Conservation (phyloP, 2,797 vertebrate genomes). For the Dendrocincla tyrannina region DNA sequence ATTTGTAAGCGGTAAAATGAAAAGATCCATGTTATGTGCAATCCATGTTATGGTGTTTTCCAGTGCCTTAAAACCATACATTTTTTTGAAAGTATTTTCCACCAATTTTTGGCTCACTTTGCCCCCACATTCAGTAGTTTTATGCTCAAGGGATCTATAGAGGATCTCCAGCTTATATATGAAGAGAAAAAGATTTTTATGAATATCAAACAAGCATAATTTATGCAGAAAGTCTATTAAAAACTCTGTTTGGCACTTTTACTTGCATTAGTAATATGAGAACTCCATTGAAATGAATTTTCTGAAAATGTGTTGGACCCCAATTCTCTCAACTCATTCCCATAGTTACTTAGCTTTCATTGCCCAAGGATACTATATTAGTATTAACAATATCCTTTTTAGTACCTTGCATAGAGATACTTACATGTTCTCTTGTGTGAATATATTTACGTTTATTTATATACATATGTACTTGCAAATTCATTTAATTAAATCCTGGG, state of each 20-base stretch:
- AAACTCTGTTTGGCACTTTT: constrained; percentile 44
- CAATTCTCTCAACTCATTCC: constrained; percentile 43
- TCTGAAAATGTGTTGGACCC: background rate
- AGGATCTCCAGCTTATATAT: background rate
- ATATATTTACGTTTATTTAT: constrained; percentile 28
- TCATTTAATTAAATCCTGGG: background rate
- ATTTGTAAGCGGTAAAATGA: background rate
- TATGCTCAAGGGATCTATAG: background rate
- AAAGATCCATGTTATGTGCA: background rate
- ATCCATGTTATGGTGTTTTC: background rate
- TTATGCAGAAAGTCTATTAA: constrained; percentile 47
- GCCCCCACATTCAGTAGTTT: background rate
- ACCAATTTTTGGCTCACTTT: background rate
- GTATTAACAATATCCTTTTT: constrained; percentile 44
- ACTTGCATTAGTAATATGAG: constrained; percentile 35
- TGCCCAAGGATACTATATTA: constrained; percentile 39
- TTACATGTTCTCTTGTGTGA: background rate
- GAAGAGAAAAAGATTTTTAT: constrained; percentile 11
- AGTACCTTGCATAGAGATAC: background rate
- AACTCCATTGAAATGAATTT: constrained; percentile 39
- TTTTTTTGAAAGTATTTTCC: background rate
- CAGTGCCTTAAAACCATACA: background rate
- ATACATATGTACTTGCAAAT: background rate
- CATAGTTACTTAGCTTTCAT: constrained; percentile 32
- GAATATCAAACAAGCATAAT: constrained; percentile 44